These are phyloP conservation scores for Carassius carassius DNA, from an alignment of 2,113 vertebrate species.

Conservation along the genomic window DNA sequence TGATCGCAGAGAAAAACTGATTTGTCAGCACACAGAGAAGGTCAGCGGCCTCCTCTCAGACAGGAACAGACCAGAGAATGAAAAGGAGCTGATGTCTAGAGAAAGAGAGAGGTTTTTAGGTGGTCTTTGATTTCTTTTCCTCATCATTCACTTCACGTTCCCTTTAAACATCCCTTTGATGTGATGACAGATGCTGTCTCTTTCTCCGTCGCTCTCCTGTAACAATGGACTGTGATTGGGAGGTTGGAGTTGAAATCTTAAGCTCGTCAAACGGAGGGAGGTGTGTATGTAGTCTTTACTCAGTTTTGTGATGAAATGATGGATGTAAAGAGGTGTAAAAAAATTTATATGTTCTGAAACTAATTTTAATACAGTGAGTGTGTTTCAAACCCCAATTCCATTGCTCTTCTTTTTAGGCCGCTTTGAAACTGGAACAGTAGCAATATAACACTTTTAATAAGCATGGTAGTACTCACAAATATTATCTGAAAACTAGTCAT, in stretches of 20 bases:
- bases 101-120: slow-evolving; percentile 60
- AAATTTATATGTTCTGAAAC: neutral
- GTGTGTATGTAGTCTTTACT: slow-evolving; percentile 67
- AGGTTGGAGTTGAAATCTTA: slow-evolving; percentile 66
- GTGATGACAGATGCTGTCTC: slow-evolving; percentile 73
- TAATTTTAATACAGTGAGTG: neutral
- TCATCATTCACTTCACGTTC: slow-evolving; percentile 62
- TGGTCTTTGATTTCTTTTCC: slow-evolving; percentile 62
- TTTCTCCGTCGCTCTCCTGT: slow-evolving; percentile 28
- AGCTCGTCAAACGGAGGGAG: slow-evolving; percentile 50
- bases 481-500: neutral
- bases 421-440: neutral
- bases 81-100: slow-evolving; percentile 12
- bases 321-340: slow-evolving; percentile 30
- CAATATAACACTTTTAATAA: neutral
- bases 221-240: slow-evolving; percentile 48
- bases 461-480: neutral
- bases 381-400: neutral
- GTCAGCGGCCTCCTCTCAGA: slow-evolving; percentile 49
- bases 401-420: neutral
- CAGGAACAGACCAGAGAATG: slow-evolving; percentile 41
- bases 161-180: slow-evolving; percentile 39
- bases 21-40: slow-evolving; percentile 40
- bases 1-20: slow-evolving; percentile 51
- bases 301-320: slow-evolving; percentile 52